Conservation (phyloP, 2,888 invertebrate species). For the Linhomoeus sp. region DNA sequence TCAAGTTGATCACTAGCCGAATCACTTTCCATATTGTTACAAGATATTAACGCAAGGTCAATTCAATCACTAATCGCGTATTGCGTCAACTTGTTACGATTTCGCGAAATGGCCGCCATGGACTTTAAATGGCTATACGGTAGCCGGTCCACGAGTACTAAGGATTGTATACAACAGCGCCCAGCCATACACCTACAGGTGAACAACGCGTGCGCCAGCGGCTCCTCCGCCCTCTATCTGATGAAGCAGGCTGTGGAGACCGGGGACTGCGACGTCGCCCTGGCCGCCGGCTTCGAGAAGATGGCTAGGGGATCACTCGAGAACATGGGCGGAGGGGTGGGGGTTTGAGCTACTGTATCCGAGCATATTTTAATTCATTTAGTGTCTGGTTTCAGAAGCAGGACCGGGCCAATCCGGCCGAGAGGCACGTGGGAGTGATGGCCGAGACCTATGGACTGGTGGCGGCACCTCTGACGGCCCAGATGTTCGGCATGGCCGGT, state of each 20-base stretch:
- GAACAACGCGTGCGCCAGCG: slow-evolving; percentile 94
- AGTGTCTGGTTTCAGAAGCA: slow-evolving; percentile 35
- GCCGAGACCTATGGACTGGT: slow-evolving; percentile 57
- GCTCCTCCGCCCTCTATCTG: slow-evolving; percentile 69
- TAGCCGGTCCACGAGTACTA: no score
- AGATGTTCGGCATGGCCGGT: slow-evolving; percentile 89
- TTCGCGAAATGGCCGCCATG: no score
- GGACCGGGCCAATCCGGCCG: slow-evolving; percentile 58
- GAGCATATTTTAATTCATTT: background rate
- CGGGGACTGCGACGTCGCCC: slow-evolving; percentile 57
- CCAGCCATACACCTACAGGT: no score
- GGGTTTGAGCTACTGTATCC: background rate
- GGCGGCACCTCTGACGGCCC: slow-evolving; percentile 67
- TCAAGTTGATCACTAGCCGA: no score
- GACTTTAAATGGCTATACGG: no score
- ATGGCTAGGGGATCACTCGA: slow-evolving; percentile 77
- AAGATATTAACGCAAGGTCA: no score
- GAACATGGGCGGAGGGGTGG: slow-evolving; percentile 20
- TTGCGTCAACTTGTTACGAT: no score
- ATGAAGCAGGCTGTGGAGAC: slow-evolving; percentile 46
- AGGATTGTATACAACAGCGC: no score
- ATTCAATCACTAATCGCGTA: no score
- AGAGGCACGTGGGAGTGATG: slow-evolving; percentile 48
- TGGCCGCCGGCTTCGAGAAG: slow-evolving; percentile 92
- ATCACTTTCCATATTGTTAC: no score